Evolutionary conservation across 2,113 vertebrate species (phyloP).

Genomic region (Poecile atricapillus): DNA sequence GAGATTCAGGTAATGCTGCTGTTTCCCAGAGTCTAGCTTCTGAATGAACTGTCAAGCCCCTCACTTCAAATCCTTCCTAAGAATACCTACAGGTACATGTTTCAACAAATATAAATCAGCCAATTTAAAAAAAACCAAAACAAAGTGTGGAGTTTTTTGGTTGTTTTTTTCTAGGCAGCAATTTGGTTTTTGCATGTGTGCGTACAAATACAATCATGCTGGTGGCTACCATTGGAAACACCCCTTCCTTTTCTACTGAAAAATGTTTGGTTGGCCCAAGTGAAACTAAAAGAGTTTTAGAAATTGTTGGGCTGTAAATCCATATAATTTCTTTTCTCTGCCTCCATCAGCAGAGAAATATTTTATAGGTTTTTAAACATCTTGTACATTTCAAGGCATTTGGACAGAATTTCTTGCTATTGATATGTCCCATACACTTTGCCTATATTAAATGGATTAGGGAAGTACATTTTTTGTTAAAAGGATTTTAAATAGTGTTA

Average conservation of each 20-base stretch:
- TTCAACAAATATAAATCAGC: neutral
- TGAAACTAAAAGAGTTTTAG: neutral
- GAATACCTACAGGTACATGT: neutral
- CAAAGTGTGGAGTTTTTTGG: neutral
- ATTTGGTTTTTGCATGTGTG: accelerated
- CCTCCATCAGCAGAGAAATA: neutral
- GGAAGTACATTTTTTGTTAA: neutral
- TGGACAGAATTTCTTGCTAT: neutral
- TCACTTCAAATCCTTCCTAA: neutral
- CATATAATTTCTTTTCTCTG: neutral
- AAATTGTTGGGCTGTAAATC: neutral
- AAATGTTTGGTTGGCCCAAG: neutral
- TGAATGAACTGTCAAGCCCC: neutral
- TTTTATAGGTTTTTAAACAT: neutral
- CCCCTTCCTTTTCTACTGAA: neutral
- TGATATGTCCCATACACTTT: neutral
- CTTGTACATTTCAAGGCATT: neutral
- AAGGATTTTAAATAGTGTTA: neutral
- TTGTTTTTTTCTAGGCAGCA: neutral
- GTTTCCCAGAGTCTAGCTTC: neutral
- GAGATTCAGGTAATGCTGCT: neutral
- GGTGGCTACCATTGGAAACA: neutral
- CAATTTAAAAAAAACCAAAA: neutral
- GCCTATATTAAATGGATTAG: neutral
- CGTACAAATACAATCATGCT: neutral